Evolutionary conservation across 2,113 vertebrate species (phyloP).

Genomic region (Cryptoleucopteryx plumbea): DNA sequence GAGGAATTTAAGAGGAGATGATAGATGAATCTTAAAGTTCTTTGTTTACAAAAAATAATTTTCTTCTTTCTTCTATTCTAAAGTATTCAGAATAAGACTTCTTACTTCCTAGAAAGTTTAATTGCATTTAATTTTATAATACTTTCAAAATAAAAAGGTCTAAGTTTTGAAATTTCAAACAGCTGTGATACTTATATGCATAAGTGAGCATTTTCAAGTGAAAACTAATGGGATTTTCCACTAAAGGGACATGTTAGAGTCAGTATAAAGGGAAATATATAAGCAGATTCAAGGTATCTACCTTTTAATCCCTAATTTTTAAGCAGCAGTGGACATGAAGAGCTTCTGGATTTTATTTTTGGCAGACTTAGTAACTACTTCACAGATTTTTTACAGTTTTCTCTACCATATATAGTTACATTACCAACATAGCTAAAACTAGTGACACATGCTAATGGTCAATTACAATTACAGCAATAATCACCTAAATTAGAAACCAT

Average conservation of each 20-base stretch:
- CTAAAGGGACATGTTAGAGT: neutral
- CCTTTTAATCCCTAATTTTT: neutral
- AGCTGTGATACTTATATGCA: neutral
- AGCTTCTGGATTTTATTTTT: neutral
- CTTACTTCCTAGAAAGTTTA: neutral
- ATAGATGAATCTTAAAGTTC: neutral
- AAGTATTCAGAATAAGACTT: neutral
- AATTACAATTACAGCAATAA: neutral
- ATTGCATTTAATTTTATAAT: neutral
- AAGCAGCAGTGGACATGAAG: neutral
- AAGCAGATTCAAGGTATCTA: neutral
- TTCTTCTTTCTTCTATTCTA: neutral
- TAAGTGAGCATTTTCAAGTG: neutral
- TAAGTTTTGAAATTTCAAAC: neutral
- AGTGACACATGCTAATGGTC: neutral
- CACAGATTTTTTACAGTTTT: neutral
- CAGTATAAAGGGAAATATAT: neutral
- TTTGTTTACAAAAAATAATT: neutral
- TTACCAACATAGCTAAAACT: neutral
- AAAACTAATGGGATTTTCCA: neutral
- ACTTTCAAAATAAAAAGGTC: neutral
- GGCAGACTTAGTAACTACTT: neutral
- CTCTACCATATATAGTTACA: neutral
- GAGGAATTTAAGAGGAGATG: neutral
- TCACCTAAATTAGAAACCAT: neutral